These are phyloP conservation scores for Percina caprodes DNA, from an alignment of 2,113 vertebrate genomes.

Conservation along the genomic window DNA sequence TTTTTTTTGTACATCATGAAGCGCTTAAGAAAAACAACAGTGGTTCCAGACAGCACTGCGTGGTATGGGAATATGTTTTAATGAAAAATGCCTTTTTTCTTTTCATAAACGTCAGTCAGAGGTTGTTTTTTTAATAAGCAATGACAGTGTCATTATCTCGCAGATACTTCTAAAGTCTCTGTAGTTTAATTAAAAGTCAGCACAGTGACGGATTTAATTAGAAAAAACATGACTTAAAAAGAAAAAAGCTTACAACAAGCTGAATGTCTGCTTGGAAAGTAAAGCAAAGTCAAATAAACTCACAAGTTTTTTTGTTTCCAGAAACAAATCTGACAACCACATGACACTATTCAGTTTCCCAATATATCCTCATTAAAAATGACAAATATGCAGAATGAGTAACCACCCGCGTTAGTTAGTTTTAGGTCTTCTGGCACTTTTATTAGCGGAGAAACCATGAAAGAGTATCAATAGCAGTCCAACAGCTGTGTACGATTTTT, in stretches of 20 bases:
- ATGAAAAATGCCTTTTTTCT: constrained; percentile 54
- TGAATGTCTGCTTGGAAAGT: background rate
- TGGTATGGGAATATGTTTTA: constrained; percentile 44
- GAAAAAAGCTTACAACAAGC: constrained; percentile 30
- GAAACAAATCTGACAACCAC: constrained; percentile 3
- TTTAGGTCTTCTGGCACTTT: background rate
- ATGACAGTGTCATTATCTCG: constrained; percentile 37
- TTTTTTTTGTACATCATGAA: constrained; percentile 3
- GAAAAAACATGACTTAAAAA: constrained; percentile 35
- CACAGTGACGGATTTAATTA: constrained; percentile 50
- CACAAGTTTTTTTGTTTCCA: constrained; percentile 3
- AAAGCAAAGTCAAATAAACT: constrained; percentile 22
- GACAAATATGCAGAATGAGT: background rate
- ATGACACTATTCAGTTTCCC: background rate
- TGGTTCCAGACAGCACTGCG: constrained; percentile 46
- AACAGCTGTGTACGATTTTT: background rate
- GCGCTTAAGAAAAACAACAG: constrained; percentile 51
- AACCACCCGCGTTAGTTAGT: background rate
- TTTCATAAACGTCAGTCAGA: constrained; percentile 34
- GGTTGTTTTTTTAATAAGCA: constrained; percentile 19
- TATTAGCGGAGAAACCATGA: background rate
- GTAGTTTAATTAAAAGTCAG: constrained; percentile 57
- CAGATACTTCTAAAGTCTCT: constrained; percentile 36
- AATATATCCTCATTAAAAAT: background rate
- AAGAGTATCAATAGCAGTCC: background rate